Base-by-base conservation (phyloP, 2,797 vertebrate genomes). In the Todus mexicanus region DNA sequence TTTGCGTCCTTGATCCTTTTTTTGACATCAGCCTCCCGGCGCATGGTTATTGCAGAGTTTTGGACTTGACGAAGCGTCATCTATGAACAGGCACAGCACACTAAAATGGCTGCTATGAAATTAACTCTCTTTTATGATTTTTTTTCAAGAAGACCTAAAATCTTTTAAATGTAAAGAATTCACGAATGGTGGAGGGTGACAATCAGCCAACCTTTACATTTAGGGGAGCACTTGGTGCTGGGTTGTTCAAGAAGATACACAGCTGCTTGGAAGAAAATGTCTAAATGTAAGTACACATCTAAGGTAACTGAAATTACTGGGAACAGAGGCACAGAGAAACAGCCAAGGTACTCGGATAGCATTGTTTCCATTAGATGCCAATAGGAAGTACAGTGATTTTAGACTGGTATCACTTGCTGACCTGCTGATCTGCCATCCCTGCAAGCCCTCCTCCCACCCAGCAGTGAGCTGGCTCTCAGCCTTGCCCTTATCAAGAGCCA, bases 1-100 rank as follows among this genome's bases (percentile, higher is more conserved):
- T 99, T 99, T 57, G 98, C 98, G 48, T 99, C 99, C 31, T 98
- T 98, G 95, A 98, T 98, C 87, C 98, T 98, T 94, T 98, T 99
- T 97, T 99, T 99, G 94, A 99, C 98, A 5, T 99, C 98, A 31
- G 99, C 98, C 87, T 99, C 99, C 71, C 98, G 97, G 51, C 98
- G 98, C 65, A 99, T 94, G 73, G 98, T 99, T 93, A 98, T 98
- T 63, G 99, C 98, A 0, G 98, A 95, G 91, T 99, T 99, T 93
- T 99, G 99, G 72, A 98, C 98, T 80, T 99, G 99, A 63, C 99
- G 98, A 38, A 99, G 79, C 29, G 97, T 97, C 35, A 98, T 97
- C 99, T 99, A 48, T 43, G 94, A 94, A 91, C 3, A 31, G 33
- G 10, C 3, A 64, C 2, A 6, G 31, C 33, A 74, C 23, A 43